phyloP scores from a whole-genome alignment of 2,113 vertebrate genomes.

The Bettongia penicillata region DNA sequence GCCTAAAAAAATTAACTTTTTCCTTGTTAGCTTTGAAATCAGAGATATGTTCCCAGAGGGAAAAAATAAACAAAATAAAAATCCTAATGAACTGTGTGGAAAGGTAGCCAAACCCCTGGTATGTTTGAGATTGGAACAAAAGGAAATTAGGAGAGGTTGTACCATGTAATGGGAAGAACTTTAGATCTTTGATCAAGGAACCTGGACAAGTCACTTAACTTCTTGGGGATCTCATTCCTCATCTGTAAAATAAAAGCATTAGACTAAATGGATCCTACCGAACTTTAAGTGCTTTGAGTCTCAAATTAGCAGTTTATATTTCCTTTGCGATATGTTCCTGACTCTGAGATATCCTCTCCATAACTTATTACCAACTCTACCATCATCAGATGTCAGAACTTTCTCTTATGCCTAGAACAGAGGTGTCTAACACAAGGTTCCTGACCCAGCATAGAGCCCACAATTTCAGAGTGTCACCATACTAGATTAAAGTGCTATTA shows the following conservation, averaged over 20 bases:
- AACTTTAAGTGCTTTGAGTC: not conserved
- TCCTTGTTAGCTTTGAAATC: conserved; percentile 29
- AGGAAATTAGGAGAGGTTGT: not conserved
- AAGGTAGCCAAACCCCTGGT: not conserved
- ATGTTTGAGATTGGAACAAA: not conserved
- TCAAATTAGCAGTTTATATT: not conserved
- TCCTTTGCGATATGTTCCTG: not conserved
- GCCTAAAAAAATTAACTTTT: conserved; percentile 2
- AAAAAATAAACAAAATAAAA: not conserved
- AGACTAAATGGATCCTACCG: not conserved
- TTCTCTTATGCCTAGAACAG: not conserved
- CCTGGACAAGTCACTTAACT: not conserved
- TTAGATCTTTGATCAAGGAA: too few relatives aligned
- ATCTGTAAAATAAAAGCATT: not conserved
- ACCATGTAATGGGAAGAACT: not conserved
- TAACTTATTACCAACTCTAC: not conserved
- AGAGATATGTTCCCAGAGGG: not conserved
- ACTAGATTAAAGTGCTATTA: not conserved
- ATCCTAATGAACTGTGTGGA: not conserved
- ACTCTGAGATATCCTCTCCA: not conserved
- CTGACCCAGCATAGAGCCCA: too few relatives aligned
- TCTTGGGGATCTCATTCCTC: not conserved
- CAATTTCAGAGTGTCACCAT: not conserved
- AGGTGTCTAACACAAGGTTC: not conserved
- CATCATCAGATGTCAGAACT: not conserved